Evolutionary conservation across 2,888 invertebrate genomes (phyloP).

Genomic region (Penaeus monodon): DNA sequence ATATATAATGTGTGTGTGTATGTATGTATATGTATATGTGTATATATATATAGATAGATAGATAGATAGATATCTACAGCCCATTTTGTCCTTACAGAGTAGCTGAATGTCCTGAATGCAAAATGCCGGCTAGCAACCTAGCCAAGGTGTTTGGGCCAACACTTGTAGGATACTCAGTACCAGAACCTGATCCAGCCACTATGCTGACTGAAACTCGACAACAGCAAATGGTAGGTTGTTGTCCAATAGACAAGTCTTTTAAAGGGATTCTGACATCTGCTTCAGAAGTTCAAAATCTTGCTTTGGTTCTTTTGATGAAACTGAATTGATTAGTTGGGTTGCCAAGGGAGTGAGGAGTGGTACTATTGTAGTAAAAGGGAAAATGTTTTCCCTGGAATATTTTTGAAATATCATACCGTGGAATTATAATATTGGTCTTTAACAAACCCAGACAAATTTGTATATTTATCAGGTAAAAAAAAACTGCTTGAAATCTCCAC

Average conservation of each 20-base stretch:
- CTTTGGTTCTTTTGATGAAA: background rate
- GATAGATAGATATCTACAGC: background rate
- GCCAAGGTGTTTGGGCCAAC: conserved; percentile 95
- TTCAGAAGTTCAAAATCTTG: too few relatives aligned
- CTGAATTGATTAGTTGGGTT: background rate
- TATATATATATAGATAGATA: too few relatives aligned
- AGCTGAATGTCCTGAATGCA: conserved; percentile 84
- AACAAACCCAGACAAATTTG: too few relatives aligned
- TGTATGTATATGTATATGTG: too few relatives aligned
- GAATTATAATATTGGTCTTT: background rate
- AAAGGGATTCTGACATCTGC: background rate
- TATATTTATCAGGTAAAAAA: too few relatives aligned
- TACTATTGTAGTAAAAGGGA: background rate
- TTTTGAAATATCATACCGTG: background rate
- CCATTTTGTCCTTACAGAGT: conserved; percentile 75
- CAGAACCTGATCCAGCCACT: conserved; percentile 77
- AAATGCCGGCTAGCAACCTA: conserved; percentile 92
- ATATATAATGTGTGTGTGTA: too few relatives aligned
- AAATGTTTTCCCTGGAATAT: background rate
- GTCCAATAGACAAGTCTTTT: too few relatives aligned
- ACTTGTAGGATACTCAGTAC: conserved; percentile 87
- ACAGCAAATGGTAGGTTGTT: conserved; percentile 71
- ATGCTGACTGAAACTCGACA: conserved; percentile 84
- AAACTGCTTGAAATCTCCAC: too few relatives aligned
- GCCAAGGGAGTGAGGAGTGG: background rate